Conservation (phyloP, 2,888 invertebrate genomes). For the Leptopilina myrica region DNA sequence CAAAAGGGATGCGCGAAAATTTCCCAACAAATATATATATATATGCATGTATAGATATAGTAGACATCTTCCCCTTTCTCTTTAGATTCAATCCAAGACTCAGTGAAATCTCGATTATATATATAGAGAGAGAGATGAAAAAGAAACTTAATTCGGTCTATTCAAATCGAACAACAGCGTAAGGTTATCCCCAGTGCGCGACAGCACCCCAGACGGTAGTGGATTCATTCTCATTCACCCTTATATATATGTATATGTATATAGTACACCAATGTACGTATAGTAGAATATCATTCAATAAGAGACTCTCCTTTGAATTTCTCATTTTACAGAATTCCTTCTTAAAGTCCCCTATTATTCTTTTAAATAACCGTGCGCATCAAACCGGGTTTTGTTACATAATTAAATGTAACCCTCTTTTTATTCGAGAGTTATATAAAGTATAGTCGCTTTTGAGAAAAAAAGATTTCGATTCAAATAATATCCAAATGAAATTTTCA, state of each 20-base stretch:
- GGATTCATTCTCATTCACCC: constrained; percentile 37
- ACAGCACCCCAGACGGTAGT: constrained; percentile 17
- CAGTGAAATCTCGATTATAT: constrained; percentile 38
- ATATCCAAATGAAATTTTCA: too few species aligned
- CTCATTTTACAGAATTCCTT: constrained; percentile 26
- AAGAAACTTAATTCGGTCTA: constrained; percentile 41
- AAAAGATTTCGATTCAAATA: too few species aligned
- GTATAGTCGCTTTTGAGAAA: too few species aligned
- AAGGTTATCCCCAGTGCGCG: constrained; percentile 21
- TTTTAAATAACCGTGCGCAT: neutral
- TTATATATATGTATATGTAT: neutral
- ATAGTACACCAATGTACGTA: constrained; percentile 3
- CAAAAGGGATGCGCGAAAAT: constrained; percentile 27
- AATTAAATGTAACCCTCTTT: neutral
- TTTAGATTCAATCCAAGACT: constrained; percentile 32
- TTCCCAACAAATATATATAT: neutral
- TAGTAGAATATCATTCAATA: neutral
- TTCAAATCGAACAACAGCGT: constrained; percentile 34
- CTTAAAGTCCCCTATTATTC: constrained; percentile 8
- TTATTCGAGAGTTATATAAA: too few species aligned
- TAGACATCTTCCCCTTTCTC: constrained; percentile 1
- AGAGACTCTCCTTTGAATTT: constrained; percentile 1
- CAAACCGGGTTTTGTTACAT: neutral
- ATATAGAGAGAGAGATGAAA: constrained; percentile 17
- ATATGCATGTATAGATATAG: too few species aligned